Conservation (phyloP, 2,888 invertebrate genomes). For the Aethes cnicana region DNA sequence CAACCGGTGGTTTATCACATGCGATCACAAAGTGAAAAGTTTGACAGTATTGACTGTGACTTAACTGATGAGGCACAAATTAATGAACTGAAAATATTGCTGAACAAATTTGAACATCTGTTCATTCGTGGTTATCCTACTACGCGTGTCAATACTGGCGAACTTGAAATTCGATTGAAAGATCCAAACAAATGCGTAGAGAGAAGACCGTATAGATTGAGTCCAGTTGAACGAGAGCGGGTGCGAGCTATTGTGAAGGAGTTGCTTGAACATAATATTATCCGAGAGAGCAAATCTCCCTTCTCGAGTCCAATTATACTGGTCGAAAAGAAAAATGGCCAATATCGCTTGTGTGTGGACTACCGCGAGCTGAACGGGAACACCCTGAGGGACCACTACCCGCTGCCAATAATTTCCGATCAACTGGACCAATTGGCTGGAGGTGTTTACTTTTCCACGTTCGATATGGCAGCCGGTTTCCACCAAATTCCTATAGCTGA, state of each 20-base stretch:
- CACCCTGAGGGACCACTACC: constrained; percentile 20
- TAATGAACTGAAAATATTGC: constrained; percentile 26
- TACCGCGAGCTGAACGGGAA: constrained; percentile 18
- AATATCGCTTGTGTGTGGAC: constrained; percentile 14
- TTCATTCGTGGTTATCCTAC: constrained; percentile 39
- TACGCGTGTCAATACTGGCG: constrained; percentile 40
- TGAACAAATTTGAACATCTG: constrained; percentile 38
- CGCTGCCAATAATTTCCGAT: constrained; percentile 9
- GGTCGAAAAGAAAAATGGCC: constrained; percentile 11
- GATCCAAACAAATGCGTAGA: constrained; percentile 38
- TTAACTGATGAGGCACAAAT: constrained; percentile 32
- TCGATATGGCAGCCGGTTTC: neutral
- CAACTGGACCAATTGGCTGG: constrained; percentile 3
- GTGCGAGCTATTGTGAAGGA: constrained; percentile 39
- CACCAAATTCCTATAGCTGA: constrained; percentile 28
- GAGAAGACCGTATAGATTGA: constrained; percentile 41
- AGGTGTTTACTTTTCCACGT: constrained; percentile 2
- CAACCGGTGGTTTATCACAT: constrained; percentile 30
- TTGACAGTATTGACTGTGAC: constrained; percentile 37
- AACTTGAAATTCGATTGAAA: constrained; percentile 38
- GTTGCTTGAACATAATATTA: constrained; percentile 40
- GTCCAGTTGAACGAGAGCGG: constrained; percentile 40
- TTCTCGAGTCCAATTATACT: constrained; percentile 16
- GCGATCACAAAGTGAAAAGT: constrained; percentile 20
- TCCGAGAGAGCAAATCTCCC: constrained; percentile 30